These are phyloP conservation scores for Periparus ater DNA, from an alignment of 2,797 vertebrate species.

Conservation along the genomic window DNA sequence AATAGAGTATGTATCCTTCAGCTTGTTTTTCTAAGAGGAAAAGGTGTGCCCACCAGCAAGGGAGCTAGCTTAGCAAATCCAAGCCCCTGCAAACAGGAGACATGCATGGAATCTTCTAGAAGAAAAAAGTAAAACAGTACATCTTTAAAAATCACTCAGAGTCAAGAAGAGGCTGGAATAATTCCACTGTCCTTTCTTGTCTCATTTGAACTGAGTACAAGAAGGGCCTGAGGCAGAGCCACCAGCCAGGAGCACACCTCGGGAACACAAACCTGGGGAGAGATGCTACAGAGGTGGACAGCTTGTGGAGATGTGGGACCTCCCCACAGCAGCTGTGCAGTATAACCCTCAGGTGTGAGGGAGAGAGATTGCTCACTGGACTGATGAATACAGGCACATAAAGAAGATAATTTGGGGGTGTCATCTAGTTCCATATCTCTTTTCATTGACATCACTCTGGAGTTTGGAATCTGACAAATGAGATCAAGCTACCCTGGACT, in stretches of 20 bases:
- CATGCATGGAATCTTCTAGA: background rate
- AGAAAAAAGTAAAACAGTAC: background rate
- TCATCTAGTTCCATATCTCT: background rate
- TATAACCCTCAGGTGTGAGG: background rate
- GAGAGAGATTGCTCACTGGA: background rate
- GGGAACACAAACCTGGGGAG: background rate
- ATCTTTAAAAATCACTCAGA: background rate
- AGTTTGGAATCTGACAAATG: background rate
- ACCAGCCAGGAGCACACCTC: background rate
- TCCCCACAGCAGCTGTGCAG: background rate
- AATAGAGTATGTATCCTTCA: background rate
- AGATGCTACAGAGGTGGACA: background rate
- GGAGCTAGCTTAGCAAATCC: background rate
- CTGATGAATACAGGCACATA: background rate
- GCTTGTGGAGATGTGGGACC: background rate
- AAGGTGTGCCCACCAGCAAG: background rate
- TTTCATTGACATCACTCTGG: background rate
- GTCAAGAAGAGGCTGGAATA: background rate
- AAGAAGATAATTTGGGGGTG: background rate
- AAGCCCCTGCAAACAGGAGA: background rate
- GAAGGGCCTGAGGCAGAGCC: slow-evolving; percentile 33
- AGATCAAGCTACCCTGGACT: background rate
- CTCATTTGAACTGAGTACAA: background rate
- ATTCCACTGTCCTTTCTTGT: background rate
- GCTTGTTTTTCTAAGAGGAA: background rate